These are phyloP conservation scores for Leptoclinus maculatus DNA, from an alignment of 2,797 vertebrate genomes.

Conservation along the genomic window DNA sequence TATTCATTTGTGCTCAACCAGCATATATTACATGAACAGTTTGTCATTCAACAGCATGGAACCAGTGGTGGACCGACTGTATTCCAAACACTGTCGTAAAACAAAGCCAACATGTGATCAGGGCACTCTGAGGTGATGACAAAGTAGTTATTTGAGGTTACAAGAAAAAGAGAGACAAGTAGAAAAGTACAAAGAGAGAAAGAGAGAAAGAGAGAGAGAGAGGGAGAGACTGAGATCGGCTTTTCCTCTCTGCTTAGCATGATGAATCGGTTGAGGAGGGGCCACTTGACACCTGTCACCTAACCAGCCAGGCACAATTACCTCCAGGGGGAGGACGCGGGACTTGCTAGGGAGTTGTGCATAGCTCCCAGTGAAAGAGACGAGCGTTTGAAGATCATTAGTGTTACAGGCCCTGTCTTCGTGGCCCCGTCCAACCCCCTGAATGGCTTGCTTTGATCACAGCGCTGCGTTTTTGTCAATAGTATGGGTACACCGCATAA, in stretches of 20 bases:
- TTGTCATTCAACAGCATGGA: not conserved
- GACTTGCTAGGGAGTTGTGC: slow-evolving; percentile 81
- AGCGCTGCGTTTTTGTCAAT: slow-evolving; percentile 81
- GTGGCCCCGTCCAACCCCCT: slow-evolving; percentile 84
- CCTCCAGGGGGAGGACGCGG: slow-evolving; percentile 80
- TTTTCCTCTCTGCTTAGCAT: slow-evolving; percentile 80
- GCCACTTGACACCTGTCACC: slow-evolving; percentile 87
- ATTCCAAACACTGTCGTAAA: slow-evolving; percentile 18
- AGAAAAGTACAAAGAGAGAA: slow-evolving; percentile 56
- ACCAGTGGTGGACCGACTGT: not conserved
- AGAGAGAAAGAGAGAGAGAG: slow-evolving; percentile 16
- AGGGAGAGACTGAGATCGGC: slow-evolving; percentile 58
- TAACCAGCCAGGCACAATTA: slow-evolving; percentile 85
- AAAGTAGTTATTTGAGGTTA: slow-evolving; percentile 48
- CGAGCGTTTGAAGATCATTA: slow-evolving; percentile 88
- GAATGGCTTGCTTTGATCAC: slow-evolving; percentile 85
- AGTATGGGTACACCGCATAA: slow-evolving; percentile 81
- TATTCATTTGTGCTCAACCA: not conserved
- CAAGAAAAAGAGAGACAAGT: slow-evolving; percentile 59
- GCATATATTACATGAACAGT: not conserved
- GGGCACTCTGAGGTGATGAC: slow-evolving; percentile 47
- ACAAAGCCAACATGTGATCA: slow-evolving; percentile 45
- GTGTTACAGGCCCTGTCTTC: slow-evolving; percentile 86
- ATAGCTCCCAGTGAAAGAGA: slow-evolving; percentile 83
- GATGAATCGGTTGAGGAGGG: slow-evolving; percentile 82